Conservation (phyloP, 2,888 invertebrate species). For the Ryuthela nishihirai region DNA sequence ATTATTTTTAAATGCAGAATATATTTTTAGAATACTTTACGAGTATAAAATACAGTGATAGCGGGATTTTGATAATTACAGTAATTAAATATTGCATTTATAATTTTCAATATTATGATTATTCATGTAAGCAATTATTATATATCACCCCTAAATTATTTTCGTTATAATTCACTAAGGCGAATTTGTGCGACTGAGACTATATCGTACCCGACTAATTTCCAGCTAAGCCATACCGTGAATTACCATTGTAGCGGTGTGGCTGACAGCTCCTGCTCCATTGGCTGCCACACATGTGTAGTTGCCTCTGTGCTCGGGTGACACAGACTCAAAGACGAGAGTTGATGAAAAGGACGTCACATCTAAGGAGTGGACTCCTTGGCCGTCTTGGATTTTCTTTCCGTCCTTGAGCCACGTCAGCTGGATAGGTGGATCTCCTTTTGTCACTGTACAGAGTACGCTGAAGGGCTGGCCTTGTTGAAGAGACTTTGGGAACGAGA, state of each 20-base stretch:
- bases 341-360: slow-evolving; percentile 46
- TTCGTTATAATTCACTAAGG: no score
- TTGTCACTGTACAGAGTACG: slow-evolving; percentile 51
- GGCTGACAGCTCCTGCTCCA: slow-evolving; percentile 45
- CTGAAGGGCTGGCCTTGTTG: slow-evolving; percentile 52
- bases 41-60: no score
- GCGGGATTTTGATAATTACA: no score
- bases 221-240: slow-evolving; percentile 40
- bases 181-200: no score
- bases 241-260: slow-evolving; percentile 46
- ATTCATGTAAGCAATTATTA: no score
- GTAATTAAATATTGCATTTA: no score
- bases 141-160: no score
- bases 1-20: no score
- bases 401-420: slow-evolving; percentile 51
- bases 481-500: slow-evolving; percentile 49
- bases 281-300: slow-evolving; percentile 48
- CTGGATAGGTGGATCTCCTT: slow-evolving; percentile 48
- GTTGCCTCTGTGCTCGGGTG: slow-evolving; percentile 47
- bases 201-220: background rate
- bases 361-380: slow-evolving; percentile 43
- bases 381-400: slow-evolving; percentile 8
- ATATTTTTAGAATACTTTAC: no score
- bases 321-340: slow-evolving; percentile 48
- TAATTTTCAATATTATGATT: no score